Percentiles rank a stretch among this genome's conserved stretches.
These are phyloP conservation scores for Aythya baeri DNA, from an alignment of 2,113 vertebrate genomes.

Conservation along the genomic window DNA sequence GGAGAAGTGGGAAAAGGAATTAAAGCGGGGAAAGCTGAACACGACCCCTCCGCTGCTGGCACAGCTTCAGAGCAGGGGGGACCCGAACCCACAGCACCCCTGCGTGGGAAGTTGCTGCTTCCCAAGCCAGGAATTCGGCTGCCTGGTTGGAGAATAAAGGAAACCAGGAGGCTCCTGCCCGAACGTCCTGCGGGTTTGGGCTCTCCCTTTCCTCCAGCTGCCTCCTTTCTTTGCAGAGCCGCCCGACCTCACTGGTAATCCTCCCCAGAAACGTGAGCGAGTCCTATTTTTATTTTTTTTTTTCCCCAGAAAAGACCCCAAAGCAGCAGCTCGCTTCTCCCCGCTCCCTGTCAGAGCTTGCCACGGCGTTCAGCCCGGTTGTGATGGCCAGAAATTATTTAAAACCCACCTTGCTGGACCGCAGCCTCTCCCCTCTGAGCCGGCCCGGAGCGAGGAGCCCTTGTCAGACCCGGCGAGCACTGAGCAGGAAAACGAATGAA, in stretches of 20 bases:
- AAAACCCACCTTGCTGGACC: neutral
- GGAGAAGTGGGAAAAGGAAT: no score
- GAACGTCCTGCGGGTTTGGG: neutral
- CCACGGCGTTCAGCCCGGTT: neutral
- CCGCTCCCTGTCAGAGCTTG: accelerated
- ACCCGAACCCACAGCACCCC: neutral
- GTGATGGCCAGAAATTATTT: neutral
- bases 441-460: neutral
- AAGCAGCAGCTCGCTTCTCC: neutral
- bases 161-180: neutral
- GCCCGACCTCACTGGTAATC: neutral
- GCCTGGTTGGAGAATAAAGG: no score
- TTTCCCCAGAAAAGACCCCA: neutral
- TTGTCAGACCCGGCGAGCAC: neutral
- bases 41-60: neutral
- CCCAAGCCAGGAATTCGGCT: neutral
- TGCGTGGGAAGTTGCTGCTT: neutral
- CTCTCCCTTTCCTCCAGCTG: neutral
- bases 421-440: neutral
- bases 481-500: neutral
- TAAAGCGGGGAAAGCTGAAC: neutral
- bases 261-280: neutral
- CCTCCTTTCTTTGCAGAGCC: neutral
- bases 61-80: no score
- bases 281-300: no score